A percentile compares a stretch with the other conserved stretches of the same genome.
These are phyloP conservation scores for Zoanthus sansibaricus DNA, from an alignment of 92 coral and sea anemone genomes.

Conservation along the genomic window DNA sequence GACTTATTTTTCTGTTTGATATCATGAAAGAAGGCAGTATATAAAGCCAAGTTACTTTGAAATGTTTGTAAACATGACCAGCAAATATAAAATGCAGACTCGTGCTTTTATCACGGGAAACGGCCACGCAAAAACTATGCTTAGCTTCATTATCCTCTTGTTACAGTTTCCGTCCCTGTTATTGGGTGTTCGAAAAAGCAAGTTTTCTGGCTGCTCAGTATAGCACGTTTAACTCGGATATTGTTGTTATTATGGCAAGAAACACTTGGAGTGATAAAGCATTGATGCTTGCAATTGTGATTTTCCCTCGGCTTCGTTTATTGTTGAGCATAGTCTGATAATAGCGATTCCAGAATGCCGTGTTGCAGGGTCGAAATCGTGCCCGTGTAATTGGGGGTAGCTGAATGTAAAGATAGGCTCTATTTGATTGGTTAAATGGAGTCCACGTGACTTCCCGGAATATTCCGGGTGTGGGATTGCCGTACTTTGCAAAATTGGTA, in stretches of 20 bases:
- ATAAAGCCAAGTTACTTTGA: too few relatives aligned
- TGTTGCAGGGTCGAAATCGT: conserved; percentile 64
- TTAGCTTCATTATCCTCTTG: too few relatives aligned
- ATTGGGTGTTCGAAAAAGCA: too few relatives aligned
- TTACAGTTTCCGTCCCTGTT: too few relatives aligned
- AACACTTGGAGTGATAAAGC: neutral
- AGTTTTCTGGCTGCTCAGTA: neutral
- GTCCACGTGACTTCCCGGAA: conserved; percentile 61
- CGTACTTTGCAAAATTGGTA: conserved; percentile 85
- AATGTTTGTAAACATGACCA: too few relatives aligned
- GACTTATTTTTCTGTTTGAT: too few relatives aligned
- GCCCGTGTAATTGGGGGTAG: conserved; percentile 47
- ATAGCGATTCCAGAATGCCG: conserved; percentile 77
- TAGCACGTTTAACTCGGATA: neutral
- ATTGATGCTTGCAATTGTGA: neutral
- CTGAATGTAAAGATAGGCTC: conserved; percentile 71
- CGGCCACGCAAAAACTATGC: too few relatives aligned
- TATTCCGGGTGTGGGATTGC: conserved; percentile 76
- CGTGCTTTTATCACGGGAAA: too few relatives aligned
- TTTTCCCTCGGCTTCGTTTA: neutral
- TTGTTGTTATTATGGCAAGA: neutral
- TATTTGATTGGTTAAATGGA: conserved; percentile 54
- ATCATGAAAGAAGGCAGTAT: too few relatives aligned
- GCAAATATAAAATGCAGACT: too few relatives aligned
- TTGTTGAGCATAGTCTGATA: too few relatives aligned